Base-by-base conservation (phyloP, 2,888 invertebrate species). In the Lagria hirta region DNA sequence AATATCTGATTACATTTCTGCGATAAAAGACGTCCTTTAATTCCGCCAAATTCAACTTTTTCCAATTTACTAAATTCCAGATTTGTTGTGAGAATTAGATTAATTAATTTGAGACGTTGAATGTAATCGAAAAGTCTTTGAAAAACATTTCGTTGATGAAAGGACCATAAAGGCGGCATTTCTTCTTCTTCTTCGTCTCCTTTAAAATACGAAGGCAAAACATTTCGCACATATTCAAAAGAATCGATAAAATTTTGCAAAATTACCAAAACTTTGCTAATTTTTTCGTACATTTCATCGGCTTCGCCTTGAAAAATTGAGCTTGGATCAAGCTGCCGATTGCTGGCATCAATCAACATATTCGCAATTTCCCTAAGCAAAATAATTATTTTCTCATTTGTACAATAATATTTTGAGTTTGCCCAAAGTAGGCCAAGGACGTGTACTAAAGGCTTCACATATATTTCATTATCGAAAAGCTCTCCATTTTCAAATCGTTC, bases 41-140 rank as follows among this genome's bases (percentile, higher is more conserved):
- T 57, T 1, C 72, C 72, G 1, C 68, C 72, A 48, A 72, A 65
- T 53, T 72, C 73, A 1, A 72, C 82, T 65, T 89, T 91, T 69
- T 96, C 95, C 47, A 95, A 69, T 65, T 92, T 93, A 26, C 82
- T 72, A 68, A 91, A 91, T 66, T 95, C 94, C 2, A 83, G 74
- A 0, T 86, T 86, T 0, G 86, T 83, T 23, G 82, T 80, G 51
- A 94, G 81, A 50, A 95, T 77, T 2, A 75, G 73, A 71, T 85
- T 75, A 3, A 90, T 76, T 60, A 83, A 75, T 33, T 73, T 70
- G 1, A 90, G 70, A 5, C 88, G 75, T 8, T 79, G 73, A 38
- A 81, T 72, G 62, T 83, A 89, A 1, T 75, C 65, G 41, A 82
- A 76, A 40, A 84, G 76, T 3, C 88, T 72, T 63, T 77, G 75